Base-by-base conservation (phyloP, 2,113 vertebrate species). In the Alligator mississippiensis region DNA sequence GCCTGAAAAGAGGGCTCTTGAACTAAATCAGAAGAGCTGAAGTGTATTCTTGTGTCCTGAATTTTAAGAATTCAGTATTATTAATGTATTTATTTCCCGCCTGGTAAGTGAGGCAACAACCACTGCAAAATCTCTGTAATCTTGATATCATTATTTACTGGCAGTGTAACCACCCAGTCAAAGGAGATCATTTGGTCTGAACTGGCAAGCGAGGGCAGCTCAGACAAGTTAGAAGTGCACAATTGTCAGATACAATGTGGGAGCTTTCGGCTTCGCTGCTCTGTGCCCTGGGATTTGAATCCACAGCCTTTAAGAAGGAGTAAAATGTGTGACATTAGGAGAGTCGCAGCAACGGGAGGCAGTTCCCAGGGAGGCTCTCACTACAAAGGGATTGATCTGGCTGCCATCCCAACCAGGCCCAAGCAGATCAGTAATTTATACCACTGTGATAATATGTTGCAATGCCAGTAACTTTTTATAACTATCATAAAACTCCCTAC, bases 381-480 rank as follows among this genome's bases (percentile, higher is more conserved):
- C 78, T n/a, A 64, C 11, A 55, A 92, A 90, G 54, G 61, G 61
- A 5, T 19, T 10, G 11, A 3, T 59, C 58, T 47, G 90, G 85
- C 91, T 57, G 90, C 85, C 15, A 4, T n/a, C 62, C 89, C 25
- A 14, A 88, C 92, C 72, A 82, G 85, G 60, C 88, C 9, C 64
- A 28, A 75, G 80, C 81, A 79, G 80, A 91, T 96, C 96, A 78
- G 93, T 93, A 81, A 92, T 97, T 97, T 97, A 77, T 91, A n/a
- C 96, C 93, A 72, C 92, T 90, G 76, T 98, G 98, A 98, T 98
- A 77, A 97, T 78, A 95, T 0, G 89, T 91, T 97, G 95, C 85
- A 58, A 92, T 96, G 96, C 97, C 97, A 98, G 95, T 28, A 94
- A 95, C 98, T 98, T 98, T 99, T 99, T 98, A 98, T 98, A 99